Evolutionary conservation across 2,797 vertebrate genomes (phyloP), one percentile per base, ranked within the genome.

Genomic region (Remorina albescens): DNA sequence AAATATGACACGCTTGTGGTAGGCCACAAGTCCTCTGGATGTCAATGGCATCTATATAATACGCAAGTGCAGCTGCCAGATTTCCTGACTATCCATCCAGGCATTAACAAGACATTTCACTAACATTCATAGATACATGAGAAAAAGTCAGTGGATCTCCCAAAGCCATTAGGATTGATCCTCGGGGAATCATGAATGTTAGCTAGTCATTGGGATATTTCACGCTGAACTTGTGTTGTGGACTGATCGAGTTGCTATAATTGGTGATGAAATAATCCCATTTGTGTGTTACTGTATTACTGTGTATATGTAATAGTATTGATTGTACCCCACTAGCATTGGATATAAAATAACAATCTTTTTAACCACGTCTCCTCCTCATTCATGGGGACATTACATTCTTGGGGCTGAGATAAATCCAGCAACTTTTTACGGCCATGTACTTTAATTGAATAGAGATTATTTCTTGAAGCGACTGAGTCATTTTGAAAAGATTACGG

Each of bases 361-460:
- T 34, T 18, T 55, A 73, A 39, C 5, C 6, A 13, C 16, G n/a
- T n/a, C n/a, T n/a, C n/a, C n/a, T n/a, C n/a, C n/a, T 37, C 19
- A 32, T 54, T 63, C 11, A 34, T 13, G 8, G 2, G 8, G 30
- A 62, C 58, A 23, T 41, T 8, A 8, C 7, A 1, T 67, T 58
- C 18, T 57, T n/a, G 25, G 11, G n/a, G 9, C 50, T n/a, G 10
- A 57, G 26, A 60, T 46, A 30, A 67, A 66, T 70, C 57, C 73
- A 37, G 36, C 25, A 49, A 34, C 39, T 19, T 63, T 66, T 68
- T 53, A 61, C 21, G 60, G 26, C 10, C 0, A 26, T 74, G 47
- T 39, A 44, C 76, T 73, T 50, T 57, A 59, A 81, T 64, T 67
- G 19, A 81, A 77, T 78, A 51, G 74, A 67, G 73, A 80, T 81